Evolutionary conservation across 2,113 vertebrate genomes (phyloP).

Genomic region (Thryonomys swinderianus): DNA sequence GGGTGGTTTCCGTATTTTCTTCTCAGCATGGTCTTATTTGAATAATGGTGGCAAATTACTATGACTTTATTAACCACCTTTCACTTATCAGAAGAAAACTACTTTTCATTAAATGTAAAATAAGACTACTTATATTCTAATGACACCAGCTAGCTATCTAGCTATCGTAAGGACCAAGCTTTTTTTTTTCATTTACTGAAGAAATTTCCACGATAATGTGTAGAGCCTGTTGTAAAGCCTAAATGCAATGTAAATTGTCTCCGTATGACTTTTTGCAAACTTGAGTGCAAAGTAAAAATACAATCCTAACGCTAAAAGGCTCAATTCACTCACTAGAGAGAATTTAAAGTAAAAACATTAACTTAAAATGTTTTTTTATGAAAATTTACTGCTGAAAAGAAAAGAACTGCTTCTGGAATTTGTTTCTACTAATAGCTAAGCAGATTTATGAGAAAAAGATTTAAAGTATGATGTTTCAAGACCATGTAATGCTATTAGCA

Average conservation of each 20-base stretch:
- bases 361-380: background rate
- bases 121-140: constrained; percentile 48
- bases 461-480: background rate
- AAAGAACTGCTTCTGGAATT: background rate
- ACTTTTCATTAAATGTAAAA: constrained; percentile 56
- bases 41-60: constrained; percentile 49
- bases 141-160: background rate
- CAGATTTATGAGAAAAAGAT: background rate
- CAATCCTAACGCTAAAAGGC: background rate
- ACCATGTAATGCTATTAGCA: background rate
- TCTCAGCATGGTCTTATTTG: constrained; percentile 52
- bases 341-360: background rate
- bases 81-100: constrained; percentile 38
- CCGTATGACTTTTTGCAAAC: background rate
- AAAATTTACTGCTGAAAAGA: background rate
- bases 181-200: background rate
- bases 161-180: background rate
- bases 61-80: constrained; percentile 63
- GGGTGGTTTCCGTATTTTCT: constrained; percentile 26
- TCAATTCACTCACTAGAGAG: background rate
- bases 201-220: constrained; percentile 21
- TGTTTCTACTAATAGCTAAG: background rate
- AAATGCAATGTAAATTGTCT: constrained; percentile 34
- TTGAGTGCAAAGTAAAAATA: background rate
- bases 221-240: background rate